Percentiles rank a stretch among this genome's conserved stretches.
phyloP scores from a whole-genome alignment of 2,888 invertebrate genomes.

The Eupithecia insigniata region DNA sequence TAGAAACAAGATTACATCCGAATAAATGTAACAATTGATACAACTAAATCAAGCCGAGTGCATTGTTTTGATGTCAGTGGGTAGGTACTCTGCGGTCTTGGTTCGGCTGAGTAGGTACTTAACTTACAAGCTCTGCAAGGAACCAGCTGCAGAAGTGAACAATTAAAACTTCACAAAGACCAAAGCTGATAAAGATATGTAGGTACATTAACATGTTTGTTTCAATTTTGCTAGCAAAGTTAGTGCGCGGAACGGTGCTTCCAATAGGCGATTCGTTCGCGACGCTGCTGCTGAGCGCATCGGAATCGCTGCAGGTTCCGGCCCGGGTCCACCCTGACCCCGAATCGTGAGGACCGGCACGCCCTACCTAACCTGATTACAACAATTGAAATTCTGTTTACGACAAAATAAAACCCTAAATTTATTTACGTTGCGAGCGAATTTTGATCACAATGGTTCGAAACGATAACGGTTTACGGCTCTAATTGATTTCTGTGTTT shows the following conservation, averaged over 20 bases:
- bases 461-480: slow-evolving; percentile 41
- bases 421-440: slow-evolving; percentile 40
- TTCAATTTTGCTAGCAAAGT: neutral
- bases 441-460: slow-evolving; percentile 44
- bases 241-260: neutral
- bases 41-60: neutral
- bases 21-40: neutral
- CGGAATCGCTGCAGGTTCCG: neutral
- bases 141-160: neutral
- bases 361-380: slow-evolving; percentile 29
- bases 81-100: neutral
- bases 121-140: too few relatives aligned
- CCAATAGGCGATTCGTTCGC: neutral
- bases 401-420: slow-evolving; percentile 40
- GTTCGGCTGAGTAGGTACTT: neutral
- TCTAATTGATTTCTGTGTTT: slow-evolving; percentile 45
- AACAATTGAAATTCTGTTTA: slow-evolving; percentile 41
- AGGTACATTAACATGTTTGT: neutral
- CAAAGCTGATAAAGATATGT: neutral
- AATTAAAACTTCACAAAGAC: slow-evolving; percentile 1
- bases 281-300: too few relatives aligned
- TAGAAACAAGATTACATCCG: neutral
- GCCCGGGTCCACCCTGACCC: too few relatives aligned
- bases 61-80: neutral
- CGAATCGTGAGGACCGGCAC: neutral